Evolutionary conservation across 2,797 vertebrate genomes (phyloP).

Genomic region (Spatula clypeata): DNA sequence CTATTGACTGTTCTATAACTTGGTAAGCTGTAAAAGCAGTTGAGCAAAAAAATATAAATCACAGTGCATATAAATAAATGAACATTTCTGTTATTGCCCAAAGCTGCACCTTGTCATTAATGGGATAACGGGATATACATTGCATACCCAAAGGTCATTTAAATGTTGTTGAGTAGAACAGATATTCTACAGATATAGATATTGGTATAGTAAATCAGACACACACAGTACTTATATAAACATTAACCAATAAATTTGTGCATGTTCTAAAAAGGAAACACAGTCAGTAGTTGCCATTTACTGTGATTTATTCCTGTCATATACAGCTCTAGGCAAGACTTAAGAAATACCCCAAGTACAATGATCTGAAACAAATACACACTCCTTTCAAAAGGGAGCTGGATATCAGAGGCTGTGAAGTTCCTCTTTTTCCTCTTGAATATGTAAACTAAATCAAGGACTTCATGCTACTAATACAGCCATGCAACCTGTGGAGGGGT

Average conservation of each 20-base stretch:
- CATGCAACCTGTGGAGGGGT: not conserved
- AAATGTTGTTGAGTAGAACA: conserved; percentile 60
- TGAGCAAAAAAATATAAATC: conserved; percentile 61
- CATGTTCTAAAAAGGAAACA: not conserved
- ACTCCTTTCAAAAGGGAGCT: not conserved
- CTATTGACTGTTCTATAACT: conserved; percentile 51
- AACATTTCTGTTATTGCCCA: conserved; percentile 54
- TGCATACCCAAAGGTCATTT: conserved; percentile 59
- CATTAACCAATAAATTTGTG: not conserved
- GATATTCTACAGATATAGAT: not conserved
- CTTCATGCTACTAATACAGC: not conserved
- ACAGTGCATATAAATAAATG: conserved; percentile 72
- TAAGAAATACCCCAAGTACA: not conserved
- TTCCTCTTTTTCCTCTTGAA: not conserved
- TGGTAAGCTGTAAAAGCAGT: conserved; percentile 60
- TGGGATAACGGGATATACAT: conserved; percentile 54
- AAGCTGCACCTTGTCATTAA: conserved; percentile 36
- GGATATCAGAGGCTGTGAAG: not conserved
- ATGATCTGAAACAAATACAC: not conserved
- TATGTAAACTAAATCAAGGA: not conserved
- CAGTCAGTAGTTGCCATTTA: not conserved
- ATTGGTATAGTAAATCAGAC: conserved; percentile 31
- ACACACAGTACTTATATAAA: not conserved
- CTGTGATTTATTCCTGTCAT: not conserved
- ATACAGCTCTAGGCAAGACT: not conserved